A percentile compares a stretch with the other conserved stretches of the same genome.
Conservation (phyloP, 2,888 invertebrate species). For the Deilephila porcellus region DNA sequence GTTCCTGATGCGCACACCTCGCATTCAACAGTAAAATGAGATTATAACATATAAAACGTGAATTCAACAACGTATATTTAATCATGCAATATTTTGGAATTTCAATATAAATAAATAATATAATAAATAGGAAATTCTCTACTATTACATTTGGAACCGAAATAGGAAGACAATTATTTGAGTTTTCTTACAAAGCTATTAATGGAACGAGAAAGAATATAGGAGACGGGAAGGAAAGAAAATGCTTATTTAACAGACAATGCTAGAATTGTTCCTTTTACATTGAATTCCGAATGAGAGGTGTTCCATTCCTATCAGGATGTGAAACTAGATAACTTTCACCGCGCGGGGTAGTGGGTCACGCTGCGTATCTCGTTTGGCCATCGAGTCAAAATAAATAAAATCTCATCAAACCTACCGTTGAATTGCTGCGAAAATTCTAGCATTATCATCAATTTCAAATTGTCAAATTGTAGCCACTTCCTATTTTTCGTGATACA, state of each 20-base stretch:
- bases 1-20: constrained; percentile 26
- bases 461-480: constrained; percentile 16
- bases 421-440: background rate
- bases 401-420: background rate
- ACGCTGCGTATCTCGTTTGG: too few relatives aligned
- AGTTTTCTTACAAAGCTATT: constrained; percentile 16
- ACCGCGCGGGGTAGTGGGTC: too few relatives aligned
- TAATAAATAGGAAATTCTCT: constrained; percentile 28
- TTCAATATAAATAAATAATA: constrained; percentile 36
- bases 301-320: too few relatives aligned
- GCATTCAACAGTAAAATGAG: constrained; percentile 26
- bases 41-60: constrained; percentile 28
- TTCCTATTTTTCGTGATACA: constrained; percentile 13
- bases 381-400: background rate
- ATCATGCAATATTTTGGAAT: constrained; percentile 22
- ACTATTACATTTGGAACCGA: constrained; percentile 32
- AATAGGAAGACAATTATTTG: constrained; percentile 33
- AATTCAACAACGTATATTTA: constrained; percentile 13
- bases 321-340: too few relatives aligned
- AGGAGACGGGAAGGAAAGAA: constrained; percentile 29
- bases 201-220: constrained; percentile 24
- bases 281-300: background rate
- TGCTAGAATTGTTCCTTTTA: constrained; percentile 17
- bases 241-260: constrained; percentile 26
- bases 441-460: constrained; percentile 12